phyloP scores from a whole-genome alignment of 2,797 vertebrate species.

The Smutsia gigantea region DNA sequence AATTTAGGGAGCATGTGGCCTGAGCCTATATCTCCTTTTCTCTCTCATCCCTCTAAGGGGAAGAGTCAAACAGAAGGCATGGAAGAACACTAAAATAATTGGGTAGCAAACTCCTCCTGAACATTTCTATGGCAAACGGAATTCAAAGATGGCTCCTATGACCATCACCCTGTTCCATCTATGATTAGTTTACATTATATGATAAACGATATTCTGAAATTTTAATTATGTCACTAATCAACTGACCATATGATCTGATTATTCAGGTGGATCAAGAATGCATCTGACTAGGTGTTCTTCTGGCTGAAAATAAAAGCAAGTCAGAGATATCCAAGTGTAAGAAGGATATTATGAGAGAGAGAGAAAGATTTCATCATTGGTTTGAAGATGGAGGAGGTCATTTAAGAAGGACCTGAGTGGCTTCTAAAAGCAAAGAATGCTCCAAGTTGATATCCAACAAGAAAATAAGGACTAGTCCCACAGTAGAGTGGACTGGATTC shows the following conservation, averaged over 20 bases:
- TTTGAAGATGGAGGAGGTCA: background rate
- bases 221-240: background rate
- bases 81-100: background rate
- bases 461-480: background rate
- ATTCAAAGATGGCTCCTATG: background rate
- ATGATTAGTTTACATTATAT: background rate
- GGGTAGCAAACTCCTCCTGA: background rate
- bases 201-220: background rate
- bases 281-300: background rate
- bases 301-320: background rate
- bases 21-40: background rate
- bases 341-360: background rate
- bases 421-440: background rate
- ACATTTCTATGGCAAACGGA: background rate
- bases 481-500: background rate
- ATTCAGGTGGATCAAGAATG: background rate
- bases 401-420: rapidly evolving
- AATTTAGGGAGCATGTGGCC: background rate
- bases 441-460: background rate
- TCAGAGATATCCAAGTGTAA: background rate
- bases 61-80: background rate
- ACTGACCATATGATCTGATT: background rate
- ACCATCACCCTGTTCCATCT: background rate
- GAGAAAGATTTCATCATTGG: background rate
- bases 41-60: background rate